Conservation (phyloP, 2,888 invertebrate genomes). For the Dicranocentrus wangi region DNA sequence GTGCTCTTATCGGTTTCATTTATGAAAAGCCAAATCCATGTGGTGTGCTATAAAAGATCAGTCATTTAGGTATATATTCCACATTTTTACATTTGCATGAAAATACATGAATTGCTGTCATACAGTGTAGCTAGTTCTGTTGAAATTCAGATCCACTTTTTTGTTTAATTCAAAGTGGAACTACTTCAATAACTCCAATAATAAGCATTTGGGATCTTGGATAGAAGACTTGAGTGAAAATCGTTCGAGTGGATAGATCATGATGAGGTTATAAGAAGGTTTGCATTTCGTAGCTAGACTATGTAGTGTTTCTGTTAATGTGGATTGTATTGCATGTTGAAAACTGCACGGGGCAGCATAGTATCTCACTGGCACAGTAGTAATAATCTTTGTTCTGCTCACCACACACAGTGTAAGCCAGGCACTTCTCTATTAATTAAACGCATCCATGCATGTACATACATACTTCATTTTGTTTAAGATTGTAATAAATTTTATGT, state of each 20-base stretch:
- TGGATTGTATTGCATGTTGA: not conserved
- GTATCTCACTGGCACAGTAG: not conserved
- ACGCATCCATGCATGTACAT: too few species aligned
- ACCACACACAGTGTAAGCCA: too few species aligned
- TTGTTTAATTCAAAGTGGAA: too few species aligned
- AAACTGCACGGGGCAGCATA: not conserved
- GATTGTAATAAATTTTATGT: too few species aligned
- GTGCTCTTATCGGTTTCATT: not conserved
- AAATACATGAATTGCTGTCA: not conserved
- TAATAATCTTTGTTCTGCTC: not conserved
- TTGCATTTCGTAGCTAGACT: not conserved
- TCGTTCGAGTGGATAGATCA: constrained; percentile 14
- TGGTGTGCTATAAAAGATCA: too few species aligned
- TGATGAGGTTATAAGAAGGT: constrained; percentile 1
- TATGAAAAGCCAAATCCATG: not conserved
- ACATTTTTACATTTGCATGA: too few species aligned
- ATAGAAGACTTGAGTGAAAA: too few species aligned
- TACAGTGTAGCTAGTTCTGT: too few species aligned
- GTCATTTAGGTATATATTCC: not conserved
- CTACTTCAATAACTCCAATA: too few species aligned
- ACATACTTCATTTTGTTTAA: too few species aligned
- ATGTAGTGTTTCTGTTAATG: not conserved
- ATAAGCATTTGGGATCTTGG: too few species aligned
- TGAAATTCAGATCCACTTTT: too few species aligned
- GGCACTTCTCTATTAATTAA: not conserved